These are phyloP conservation scores for Galbula dea DNA, from an alignment of 2,113 vertebrate species.

Conservation along the genomic window DNA sequence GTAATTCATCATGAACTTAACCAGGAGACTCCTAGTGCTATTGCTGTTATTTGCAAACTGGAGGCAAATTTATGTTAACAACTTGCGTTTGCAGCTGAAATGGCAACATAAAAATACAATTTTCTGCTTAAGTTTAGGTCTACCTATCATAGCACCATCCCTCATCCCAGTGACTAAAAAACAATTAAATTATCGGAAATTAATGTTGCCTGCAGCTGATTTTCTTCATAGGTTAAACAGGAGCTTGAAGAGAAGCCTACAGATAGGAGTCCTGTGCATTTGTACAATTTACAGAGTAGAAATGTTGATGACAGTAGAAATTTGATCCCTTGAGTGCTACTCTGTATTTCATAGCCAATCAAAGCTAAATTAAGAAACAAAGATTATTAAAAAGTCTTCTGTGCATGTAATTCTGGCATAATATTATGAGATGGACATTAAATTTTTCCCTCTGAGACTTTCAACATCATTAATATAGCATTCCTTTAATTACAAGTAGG, in stretches of 20 bases:
- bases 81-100: neutral
- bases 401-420: slow-evolving; percentile 69
- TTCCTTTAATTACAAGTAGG: slow-evolving; percentile 74
- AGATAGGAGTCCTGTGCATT: slow-evolving; percentile 38
- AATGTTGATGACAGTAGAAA: slow-evolving; percentile 82
- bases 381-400: slow-evolving; percentile 81
- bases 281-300: slow-evolving; percentile 71
- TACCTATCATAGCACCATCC: neutral
- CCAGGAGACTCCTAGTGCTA: slow-evolving; percentile 1
- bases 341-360: slow-evolving; percentile 82
- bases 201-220: slow-evolving; percentile 48
- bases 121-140: slow-evolving; percentile 44
- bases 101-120: neutral
- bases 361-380: slow-evolving; percentile 85
- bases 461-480: slow-evolving; percentile 66
- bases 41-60: neutral
- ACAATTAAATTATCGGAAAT: slow-evolving; percentile 55
- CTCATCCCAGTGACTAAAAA: slow-evolving; percentile 34
- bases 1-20: neutral
- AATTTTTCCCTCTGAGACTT: slow-evolving; percentile 70
- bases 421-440: slow-evolving; percentile 73
- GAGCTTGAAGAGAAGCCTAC: slow-evolving; percentile 52
- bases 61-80: neutral
- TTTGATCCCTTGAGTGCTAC: slow-evolving; percentile 72
- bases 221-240: slow-evolving; percentile 52